Percentiles rank a stretch among this genome's conserved stretches.
Evolutionary conservation across 2,113 vertebrate species (phyloP).

Genomic region (Nothobranchius furzeri): DNA sequence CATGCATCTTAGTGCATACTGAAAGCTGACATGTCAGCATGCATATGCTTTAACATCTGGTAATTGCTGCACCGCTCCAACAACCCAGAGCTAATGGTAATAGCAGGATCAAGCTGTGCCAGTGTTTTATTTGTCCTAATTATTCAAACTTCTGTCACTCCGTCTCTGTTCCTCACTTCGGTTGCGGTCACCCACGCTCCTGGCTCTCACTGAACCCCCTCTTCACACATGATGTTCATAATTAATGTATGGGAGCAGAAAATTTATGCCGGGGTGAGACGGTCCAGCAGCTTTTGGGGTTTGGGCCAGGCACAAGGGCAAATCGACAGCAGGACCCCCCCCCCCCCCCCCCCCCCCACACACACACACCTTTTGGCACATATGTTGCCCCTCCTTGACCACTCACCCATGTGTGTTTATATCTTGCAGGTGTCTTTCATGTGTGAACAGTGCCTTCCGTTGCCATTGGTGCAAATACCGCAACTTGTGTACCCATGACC

Average conservation of each 20-base stretch:
- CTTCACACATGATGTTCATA: constrained; percentile 9
- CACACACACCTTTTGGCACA: constrained; percentile 40
- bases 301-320: constrained; percentile 63
- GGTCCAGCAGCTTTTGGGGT: constrained; percentile 29
- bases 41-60: constrained; percentile 43
- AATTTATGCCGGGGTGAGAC: constrained; percentile 41
- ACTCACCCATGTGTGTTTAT: constrained; percentile 33
- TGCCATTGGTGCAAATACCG: constrained; percentile 99
- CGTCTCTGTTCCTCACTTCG: constrained; percentile 15
- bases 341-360: constrained; percentile 15
- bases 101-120: constrained; percentile 57
- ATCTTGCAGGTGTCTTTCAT: constrained; percentile 90
- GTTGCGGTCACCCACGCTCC: background rate
- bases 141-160: constrained; percentile 34
- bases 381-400: constrained; percentile 23
- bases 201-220: constrained; percentile 10
- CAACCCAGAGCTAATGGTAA: constrained; percentile 68
- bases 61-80: constrained; percentile 49
- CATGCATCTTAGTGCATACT: constrained; percentile 6
- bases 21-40: constrained; percentile 23
- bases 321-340: constrained; percentile 63
- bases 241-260: constrained; percentile 31
- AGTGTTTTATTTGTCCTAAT: constrained; percentile 55
- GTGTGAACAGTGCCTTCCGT: constrained; percentile 96
- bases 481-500: constrained; percentile 97